Base-by-base conservation (phyloP, 2,888 invertebrate genomes). In the Rhamphomyia laevipes region DNA sequence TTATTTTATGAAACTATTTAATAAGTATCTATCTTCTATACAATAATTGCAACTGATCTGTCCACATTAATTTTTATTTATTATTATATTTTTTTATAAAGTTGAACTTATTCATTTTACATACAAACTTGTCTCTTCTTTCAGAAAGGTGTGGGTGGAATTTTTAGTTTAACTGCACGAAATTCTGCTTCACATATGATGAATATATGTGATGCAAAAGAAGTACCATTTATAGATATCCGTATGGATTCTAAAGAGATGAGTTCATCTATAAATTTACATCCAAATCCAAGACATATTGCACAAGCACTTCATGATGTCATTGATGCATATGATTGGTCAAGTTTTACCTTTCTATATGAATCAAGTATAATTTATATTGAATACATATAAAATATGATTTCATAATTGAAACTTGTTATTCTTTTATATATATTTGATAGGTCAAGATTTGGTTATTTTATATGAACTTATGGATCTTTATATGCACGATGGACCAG, bases 271-370 rank as follows among this genome's bases (percentile, higher is more conserved):
- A 73, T 89, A 51, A 91, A 88, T 69, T 70, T 92, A 52, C 84
- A 83, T 70, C 90, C 91, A 1, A 77, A 84, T 60, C 77, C 81
- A 4, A 63, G 72, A 10, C 68, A 74, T 4, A 61, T 84, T 40
- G 74, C 79, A 17, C 60, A 78, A 75, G 77, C 81, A 21, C 78
- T 82, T 53, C 73, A 78, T 45, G 81, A 84, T 60, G 71, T 91
- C 47, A 79, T 92, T 6, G 70, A 73, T 48, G 74, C 77, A 12
- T 83, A 84, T 74, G 78, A 80, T 40, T 95, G 94, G 94, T 78
- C 79, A 53, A 77, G 79, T 38, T 92, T 91, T 63, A 88, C 89
- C n/a, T 78, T 95, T 56, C 75, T 95, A 51, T 95, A 93, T 67
- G 90, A 93, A 68, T 64, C 69, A 41, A 66, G 70, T 61, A 52